Evolutionary conservation across 2,797 vertebrate genomes (phyloP).

Genomic region (Anas bernieri): DNA sequence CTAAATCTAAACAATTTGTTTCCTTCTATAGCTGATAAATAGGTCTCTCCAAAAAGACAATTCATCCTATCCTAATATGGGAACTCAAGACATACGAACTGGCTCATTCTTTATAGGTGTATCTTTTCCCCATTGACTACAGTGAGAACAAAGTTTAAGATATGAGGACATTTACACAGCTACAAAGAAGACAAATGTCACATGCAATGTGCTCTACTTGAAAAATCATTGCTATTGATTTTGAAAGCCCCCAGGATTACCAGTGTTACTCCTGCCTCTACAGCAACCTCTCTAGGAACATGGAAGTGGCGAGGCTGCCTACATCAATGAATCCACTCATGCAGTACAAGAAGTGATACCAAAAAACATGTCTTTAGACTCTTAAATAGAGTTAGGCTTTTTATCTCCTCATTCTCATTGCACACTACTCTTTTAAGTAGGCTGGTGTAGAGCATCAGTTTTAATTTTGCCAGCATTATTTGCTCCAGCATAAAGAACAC

Average conservation of each 20-base stretch:
- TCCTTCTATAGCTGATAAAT: neutral
- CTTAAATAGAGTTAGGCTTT: neutral
- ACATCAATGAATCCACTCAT: neutral
- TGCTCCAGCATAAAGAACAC: neutral
- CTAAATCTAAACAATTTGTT: neutral
- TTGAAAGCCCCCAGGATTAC: neutral
- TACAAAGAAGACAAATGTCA: neutral
- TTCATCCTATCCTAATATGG: neutral
- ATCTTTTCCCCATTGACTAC: neutral
- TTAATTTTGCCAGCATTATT: neutral
- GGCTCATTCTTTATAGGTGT: neutral
- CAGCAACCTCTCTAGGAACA: neutral
- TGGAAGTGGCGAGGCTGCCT: neutral
- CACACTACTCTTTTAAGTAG: neutral
- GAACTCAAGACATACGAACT: neutral
- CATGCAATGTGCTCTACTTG: neutral
- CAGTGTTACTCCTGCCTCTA: neutral
- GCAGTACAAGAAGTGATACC: neutral
- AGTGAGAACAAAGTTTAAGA: neutral
- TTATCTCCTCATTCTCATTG: neutral
- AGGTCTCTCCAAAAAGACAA: neutral
- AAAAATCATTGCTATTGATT: neutral
- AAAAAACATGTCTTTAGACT: accelerated
- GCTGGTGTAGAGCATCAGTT: neutral
- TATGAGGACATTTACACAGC: neutral